Evolutionary conservation across 2,113 vertebrate genomes (phyloP), one percentile per base, ranked within the genome.

Genomic region (Dicrurus megarhynchus): DNA sequence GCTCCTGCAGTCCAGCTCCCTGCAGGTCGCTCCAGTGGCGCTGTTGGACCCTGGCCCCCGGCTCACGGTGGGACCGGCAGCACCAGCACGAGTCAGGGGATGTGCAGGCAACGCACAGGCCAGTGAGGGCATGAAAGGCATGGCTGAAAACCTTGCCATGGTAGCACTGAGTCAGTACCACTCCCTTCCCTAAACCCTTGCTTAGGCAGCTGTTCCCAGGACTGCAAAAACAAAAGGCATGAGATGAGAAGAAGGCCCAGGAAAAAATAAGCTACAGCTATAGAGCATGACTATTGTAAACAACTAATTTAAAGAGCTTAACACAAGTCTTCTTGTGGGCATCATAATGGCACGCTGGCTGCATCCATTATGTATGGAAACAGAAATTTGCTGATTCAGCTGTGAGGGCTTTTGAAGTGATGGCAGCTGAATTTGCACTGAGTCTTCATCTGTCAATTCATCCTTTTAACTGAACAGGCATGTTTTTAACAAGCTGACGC

Each of bases 11-110:
- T 2, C n/a, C 0, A 0, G 32, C 13, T 20, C 22, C 5, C 0
- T 5, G 27, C 0, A 0, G 32, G 13, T 67, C 12, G 1, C 14
- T 9, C 39, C 49, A 7, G 10, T 0, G 3, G 33, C 0, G 0
- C 50, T 44, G 46, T 10, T 4, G 44, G 44, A 19, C 3, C 24
- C 33, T 0, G 1, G 47, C 11, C 30, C 30, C 32, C 10, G 39
- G n/a, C 37, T 78, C 41, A 4, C 0, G 0, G 15, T 2, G 23
- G 52, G 22, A 63, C 24, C 3, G 1, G 18, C 84, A 71, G 61
- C 57, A 35, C 27, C 21, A 13, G 39, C 42, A 41, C 1, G 0
- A 5, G 7, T 17, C 24, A 11, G 41, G 11, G 41, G n/a, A 64
- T 3, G 33, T 44, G 50, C 12, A 37, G 35, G 47, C 20, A 20